Conservation (phyloP, 2,888 invertebrate genomes). For the Pristionchus maxplancki region DNA sequence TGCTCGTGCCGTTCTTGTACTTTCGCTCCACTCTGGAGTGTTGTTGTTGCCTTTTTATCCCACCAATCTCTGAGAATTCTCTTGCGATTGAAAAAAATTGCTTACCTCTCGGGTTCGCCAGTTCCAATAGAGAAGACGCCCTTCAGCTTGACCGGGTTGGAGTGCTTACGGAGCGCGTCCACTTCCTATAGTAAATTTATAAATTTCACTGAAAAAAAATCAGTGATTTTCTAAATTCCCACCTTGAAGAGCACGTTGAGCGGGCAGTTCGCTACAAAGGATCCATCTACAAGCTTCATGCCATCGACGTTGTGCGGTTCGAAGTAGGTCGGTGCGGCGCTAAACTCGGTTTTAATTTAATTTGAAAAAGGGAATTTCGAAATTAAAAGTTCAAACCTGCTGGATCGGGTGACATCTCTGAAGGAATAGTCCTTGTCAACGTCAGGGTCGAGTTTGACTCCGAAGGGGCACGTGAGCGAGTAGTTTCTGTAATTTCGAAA, state of each 20-base stretch:
- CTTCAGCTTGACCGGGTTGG: constrained; percentile 64
- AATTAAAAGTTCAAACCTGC: constrained; percentile 57
- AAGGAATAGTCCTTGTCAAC: constrained; percentile 70
- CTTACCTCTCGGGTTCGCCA: constrained; percentile 62
- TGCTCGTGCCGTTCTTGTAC: constrained; percentile 65
- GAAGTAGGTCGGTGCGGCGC: constrained; percentile 75
- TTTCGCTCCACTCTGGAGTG: constrained; percentile 57
- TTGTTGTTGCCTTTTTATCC: no score
- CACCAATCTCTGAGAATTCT: no score
- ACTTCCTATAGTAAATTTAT: constrained; percentile 63
- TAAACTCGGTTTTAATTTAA: constrained; percentile 42
- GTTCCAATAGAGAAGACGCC: constrained; percentile 73
- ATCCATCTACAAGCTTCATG: constrained; percentile 72
- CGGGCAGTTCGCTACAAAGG: constrained; percentile 74
- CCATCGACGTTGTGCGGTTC: constrained; percentile 66
- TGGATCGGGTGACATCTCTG: constrained; percentile 72
- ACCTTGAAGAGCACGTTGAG: constrained; percentile 72
- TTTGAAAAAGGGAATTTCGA: background rate
- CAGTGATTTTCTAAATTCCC: background rate
- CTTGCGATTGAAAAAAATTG: background rate
- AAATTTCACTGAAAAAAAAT: background rate
- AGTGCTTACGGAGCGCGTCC: constrained; percentile 66
- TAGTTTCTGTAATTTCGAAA: constrained; percentile 64
- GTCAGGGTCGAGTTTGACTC: constrained; percentile 56
- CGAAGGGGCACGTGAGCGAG: constrained; percentile 63